phyloP scores from a whole-genome alignment of 2,888 invertebrate species.

The Cataglyphis rosenhaueri region DNA sequence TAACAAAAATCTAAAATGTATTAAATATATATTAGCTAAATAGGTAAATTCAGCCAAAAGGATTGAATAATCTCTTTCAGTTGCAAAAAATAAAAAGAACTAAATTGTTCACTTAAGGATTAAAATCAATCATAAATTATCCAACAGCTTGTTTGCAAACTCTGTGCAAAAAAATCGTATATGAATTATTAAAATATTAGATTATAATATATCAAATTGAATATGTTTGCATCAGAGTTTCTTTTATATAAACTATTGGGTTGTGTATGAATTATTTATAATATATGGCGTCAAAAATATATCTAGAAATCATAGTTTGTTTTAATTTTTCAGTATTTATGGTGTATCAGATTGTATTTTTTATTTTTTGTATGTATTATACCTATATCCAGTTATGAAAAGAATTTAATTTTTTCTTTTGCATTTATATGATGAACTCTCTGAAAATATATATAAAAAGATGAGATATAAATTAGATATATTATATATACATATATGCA shows the following conservation, averaged over 20 bases:
- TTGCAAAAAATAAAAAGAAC: neutral
- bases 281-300: conserved; percentile 17
- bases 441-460: neutral
- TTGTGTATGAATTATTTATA: conserved; percentile 19
- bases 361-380: neutral
- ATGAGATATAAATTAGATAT: neutral
- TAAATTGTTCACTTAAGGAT: conserved; percentile 18
- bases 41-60: neutral
- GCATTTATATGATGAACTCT: neutral
- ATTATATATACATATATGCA: neutral
- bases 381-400: neutral
- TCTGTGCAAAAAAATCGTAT: neutral
- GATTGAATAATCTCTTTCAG: neutral
- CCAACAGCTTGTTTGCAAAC: neutral
- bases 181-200: neutral
- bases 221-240: conserved; percentile 1
- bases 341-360: conserved; percentile 6
- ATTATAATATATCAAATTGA: neutral
- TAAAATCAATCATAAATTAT: conserved; percentile 19
- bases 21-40: neutral
- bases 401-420: neutral
- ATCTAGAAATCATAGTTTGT: conserved; percentile 14
- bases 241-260: neutral
- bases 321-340: conserved; percentile 27
- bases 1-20: neutral